phyloP scores from a whole-genome alignment of 30 jellyfish, hydroid and myxozoan species.

The Turritopsis dohrnii region DNA sequence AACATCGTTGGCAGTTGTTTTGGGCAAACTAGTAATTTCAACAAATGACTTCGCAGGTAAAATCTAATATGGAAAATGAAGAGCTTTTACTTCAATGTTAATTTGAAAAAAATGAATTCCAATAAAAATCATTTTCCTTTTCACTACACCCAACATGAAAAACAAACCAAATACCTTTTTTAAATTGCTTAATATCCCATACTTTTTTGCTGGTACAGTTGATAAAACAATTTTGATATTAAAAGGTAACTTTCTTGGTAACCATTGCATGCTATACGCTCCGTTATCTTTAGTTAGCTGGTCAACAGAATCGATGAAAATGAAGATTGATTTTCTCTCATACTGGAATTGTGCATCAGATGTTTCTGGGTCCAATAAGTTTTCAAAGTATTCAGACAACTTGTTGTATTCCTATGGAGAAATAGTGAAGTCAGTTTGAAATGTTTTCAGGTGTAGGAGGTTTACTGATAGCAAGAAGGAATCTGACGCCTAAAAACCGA shows the following conservation, averaged over 20 bases:
- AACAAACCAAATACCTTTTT: conserved; percentile 16
- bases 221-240: conserved; percentile 51
- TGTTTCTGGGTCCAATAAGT: not conserved
- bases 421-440: conserved; percentile 38
- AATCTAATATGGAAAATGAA: conserved; percentile 14
- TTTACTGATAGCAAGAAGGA: too few relatives aligned
- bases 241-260: conserved; percentile 50
- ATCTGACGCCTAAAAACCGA: too few relatives aligned
- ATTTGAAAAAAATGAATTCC: too few relatives aligned
- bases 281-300: conserved; percentile 76
- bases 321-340: conserved; percentile 14
- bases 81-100: too few relatives aligned
- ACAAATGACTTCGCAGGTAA: conserved; percentile 38
- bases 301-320: conserved; percentile 71
- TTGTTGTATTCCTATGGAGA: conserved; percentile 42
- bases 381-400: not conserved
- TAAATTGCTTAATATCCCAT: conserved; percentile 43
- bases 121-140: too few relatives aligned
- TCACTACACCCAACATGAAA: too few relatives aligned
- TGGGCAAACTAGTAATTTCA: conserved; percentile 76
- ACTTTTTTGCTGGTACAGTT: conserved; percentile 70
- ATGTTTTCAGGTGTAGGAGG: not conserved
- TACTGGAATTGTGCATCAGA: conserved; percentile 5
- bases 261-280: conserved; percentile 71
- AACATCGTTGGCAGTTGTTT: conserved; percentile 44